Evolutionary conservation across 2,797 vertebrate species (phyloP).

Genomic region (Lutra lutra): DNA sequence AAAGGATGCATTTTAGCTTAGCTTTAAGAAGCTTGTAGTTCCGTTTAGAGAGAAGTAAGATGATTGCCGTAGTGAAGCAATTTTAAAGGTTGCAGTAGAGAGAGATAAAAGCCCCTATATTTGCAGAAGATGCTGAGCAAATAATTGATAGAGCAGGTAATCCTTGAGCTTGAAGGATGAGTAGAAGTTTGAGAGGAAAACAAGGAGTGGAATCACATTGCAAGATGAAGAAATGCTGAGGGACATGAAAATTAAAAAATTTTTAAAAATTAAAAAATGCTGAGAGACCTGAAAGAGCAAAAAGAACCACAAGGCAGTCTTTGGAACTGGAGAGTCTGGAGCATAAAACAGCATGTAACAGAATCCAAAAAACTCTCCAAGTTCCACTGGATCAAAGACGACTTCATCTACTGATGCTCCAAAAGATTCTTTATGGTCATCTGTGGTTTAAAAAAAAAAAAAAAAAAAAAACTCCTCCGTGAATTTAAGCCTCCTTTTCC

Average conservation of each 20-base stretch:
- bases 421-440: not conserved
- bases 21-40: not conserved
- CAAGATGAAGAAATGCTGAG: not conserved
- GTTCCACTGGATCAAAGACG: not conserved
- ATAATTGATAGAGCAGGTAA: conserved; percentile 33
- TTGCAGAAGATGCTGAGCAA: not conserved
- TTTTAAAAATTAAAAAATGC: not conserved
- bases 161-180: not conserved
- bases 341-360: not conserved
- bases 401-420: not conserved
- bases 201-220: not conserved
- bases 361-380: not conserved
- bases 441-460: not conserved
- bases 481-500: not conserved
- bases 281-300: not conserved
- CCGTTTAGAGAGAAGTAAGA: not conserved
- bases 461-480: not conserved
- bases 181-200: conserved; percentile 26
- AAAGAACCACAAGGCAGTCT: not conserved
- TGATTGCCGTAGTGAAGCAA: not conserved
- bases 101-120: not conserved
- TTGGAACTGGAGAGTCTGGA: not conserved
- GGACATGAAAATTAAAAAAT: not conserved
- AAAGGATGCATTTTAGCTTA: not conserved
- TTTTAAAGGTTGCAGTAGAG: not conserved